phyloP scores from a whole-genome alignment of 2,888 invertebrate genomes.

The Aleiodes leptofemur region DNA sequence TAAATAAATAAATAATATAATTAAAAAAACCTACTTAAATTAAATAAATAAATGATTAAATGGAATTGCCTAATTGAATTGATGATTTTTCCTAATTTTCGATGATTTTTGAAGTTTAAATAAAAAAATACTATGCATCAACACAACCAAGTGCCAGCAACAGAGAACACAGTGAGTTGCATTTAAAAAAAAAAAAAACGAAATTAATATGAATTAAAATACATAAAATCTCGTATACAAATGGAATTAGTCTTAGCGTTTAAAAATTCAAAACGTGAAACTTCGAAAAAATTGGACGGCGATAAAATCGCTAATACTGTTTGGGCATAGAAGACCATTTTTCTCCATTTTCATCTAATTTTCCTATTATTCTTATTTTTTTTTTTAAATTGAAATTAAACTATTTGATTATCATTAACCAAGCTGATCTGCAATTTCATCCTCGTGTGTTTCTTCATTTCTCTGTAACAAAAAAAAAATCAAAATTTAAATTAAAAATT shows the following conservation, averaged over 20 bases:
- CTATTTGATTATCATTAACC: constrained; percentile 55
- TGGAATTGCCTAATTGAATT: no score
- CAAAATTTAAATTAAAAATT: constrained; percentile 35
- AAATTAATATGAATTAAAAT: constrained; percentile 36
- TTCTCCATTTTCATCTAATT: constrained; percentile 51
- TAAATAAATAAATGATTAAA: no score
- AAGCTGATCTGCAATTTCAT: constrained; percentile 55
- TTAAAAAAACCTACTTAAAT: no score
- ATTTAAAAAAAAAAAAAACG: no score
- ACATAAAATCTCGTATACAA: constrained; percentile 22
- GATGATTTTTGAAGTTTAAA: no score
- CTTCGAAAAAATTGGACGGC: constrained; percentile 62
- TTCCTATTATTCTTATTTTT: constrained; percentile 40
- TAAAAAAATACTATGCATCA: no score
- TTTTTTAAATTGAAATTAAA: constrained; percentile 15
- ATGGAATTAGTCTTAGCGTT: constrained; percentile 20
- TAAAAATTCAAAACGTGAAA: constrained; percentile 53
- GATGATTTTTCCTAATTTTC: no score
- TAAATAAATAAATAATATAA: no score
- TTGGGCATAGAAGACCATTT: constrained; percentile 57
- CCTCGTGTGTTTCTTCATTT: constrained; percentile 55
- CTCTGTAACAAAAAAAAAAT: constrained; percentile 55
- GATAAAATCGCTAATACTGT: constrained; percentile 65
- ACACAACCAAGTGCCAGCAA: no score
- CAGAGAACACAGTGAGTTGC: no score